Evolutionary conservation across 1,140 invertebrate species (phyloP).

Genomic region (Thrips palmi): DNA sequence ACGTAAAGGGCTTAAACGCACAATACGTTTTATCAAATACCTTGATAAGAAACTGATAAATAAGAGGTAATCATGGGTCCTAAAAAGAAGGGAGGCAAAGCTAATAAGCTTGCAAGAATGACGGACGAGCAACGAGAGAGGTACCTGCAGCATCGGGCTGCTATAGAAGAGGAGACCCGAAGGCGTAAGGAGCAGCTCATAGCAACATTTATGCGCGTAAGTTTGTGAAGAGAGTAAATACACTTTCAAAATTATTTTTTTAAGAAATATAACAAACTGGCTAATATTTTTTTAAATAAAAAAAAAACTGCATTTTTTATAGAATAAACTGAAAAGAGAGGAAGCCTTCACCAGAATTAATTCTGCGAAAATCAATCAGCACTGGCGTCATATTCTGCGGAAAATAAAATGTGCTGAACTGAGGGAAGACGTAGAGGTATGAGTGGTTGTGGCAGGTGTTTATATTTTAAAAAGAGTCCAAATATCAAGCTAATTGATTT

Average conservation of each 20-base stretch:
- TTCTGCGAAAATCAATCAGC: slow-evolving; percentile 63
- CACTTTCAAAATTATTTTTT: background rate
- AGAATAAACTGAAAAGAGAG: slow-evolving; percentile 63
- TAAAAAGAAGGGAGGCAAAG: slow-evolving; percentile 48
- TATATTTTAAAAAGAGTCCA: slow-evolving; percentile 2
- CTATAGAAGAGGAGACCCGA: slow-evolving; percentile 55
- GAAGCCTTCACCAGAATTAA: slow-evolving; percentile 57
- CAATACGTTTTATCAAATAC: no score
- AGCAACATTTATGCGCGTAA: slow-evolving; percentile 55
- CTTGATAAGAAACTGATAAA: no score
- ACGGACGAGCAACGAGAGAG: slow-evolving; percentile 56
- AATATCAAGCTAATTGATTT: slow-evolving; percentile 3
- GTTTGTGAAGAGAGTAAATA: background rate
- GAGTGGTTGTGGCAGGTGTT: background rate
- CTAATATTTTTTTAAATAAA: background rate
- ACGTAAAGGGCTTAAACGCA: no score
- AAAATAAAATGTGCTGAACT: slow-evolving; percentile 54
- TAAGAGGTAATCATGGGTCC: no score
- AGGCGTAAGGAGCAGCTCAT: slow-evolving; percentile 57
- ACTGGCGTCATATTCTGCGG: slow-evolving; percentile 55
- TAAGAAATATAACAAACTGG: background rate
- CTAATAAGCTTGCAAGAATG: slow-evolving; percentile 59
- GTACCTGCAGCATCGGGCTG: slow-evolving; percentile 58
- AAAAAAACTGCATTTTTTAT: slow-evolving; percentile 21
- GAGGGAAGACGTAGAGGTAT: slow-evolving; percentile 39